Conservation (phyloP, 2,888 invertebrate species). For the Macropis europaea region DNA sequence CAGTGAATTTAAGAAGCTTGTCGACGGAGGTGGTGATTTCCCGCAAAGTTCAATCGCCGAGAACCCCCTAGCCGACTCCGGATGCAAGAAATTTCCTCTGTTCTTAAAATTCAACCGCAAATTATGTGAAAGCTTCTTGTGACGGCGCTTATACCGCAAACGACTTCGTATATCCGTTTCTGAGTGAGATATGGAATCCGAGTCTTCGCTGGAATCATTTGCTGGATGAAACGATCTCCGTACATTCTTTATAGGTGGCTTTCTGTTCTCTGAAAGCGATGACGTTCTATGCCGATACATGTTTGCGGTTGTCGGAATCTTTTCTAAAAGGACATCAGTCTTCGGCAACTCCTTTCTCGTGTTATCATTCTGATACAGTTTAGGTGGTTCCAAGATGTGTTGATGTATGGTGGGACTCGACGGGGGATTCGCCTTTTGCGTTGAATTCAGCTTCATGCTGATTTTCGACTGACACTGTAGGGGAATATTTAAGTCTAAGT, state of each 20-base stretch:
- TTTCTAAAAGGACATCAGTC: slow-evolving; percentile 63
- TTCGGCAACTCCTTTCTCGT: slow-evolving; percentile 58
- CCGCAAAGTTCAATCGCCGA: slow-evolving; percentile 72
- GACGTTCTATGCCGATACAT: slow-evolving; percentile 75
- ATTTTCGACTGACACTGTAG: slow-evolving; percentile 55
- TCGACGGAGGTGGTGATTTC: slow-evolving; percentile 82
- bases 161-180: slow-evolving; percentile 82
- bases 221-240: slow-evolving; percentile 75
- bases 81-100: slow-evolving; percentile 75
- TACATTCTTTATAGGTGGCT: slow-evolving; percentile 69
- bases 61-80: slow-evolving; percentile 72
- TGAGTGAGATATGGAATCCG: slow-evolving; percentile 81
- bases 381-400: slow-evolving; percentile 74
- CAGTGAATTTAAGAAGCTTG: slow-evolving; percentile 82
- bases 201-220: slow-evolving; percentile 77
- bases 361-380: slow-evolving; percentile 73
- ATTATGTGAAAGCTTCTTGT: slow-evolving; percentile 75
- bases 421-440: slow-evolving; percentile 56
- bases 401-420: slow-evolving; percentile 67
- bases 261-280: slow-evolving; percentile 74
- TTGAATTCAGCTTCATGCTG: slow-evolving; percentile 55
- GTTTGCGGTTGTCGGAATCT: slow-evolving; percentile 55
- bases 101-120: slow-evolving; percentile 79
- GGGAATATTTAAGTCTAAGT: slow-evolving; percentile 69
- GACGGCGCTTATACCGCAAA: slow-evolving; percentile 71